Base-by-base conservation (phyloP, 2,797 vertebrate genomes). In the Oreochromis grahami region DNA sequence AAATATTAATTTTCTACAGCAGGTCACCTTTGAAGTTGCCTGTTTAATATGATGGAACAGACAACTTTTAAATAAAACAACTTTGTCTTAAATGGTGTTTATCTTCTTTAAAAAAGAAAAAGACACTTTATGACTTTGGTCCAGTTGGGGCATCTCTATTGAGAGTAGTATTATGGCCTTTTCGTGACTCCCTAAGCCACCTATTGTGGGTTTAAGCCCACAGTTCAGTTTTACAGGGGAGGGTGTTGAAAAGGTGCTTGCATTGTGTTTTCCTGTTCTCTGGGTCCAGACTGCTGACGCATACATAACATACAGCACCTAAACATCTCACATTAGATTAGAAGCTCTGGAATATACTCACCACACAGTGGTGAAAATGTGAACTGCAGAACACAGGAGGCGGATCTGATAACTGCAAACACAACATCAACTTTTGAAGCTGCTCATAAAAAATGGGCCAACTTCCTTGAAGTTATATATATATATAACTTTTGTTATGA, bases 201-300 rank as follows among this genome's bases (percentile, higher is more conserved):
- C 92, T 92, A 95, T 97, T 96, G 94, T 96, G 81, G 78, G 43
- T 84, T 85, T 94, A 94, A 95, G 90, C 92, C 92, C 84, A 63
- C 85, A 91, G 90, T 94, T 93, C 91, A 88, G 85, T 92, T 93
- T 87, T 84, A 91, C 85, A 81, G 86, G 83, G 89, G 80, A 79
- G 84, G 89, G 77, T 82, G 86, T 81, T 82, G 86, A 92, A 95
- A 97, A 96, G 91, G 83, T 93, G 95, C 95, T 95, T 94, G 95
- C 93, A 91, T 94, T 87, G 88, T 92, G 86, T 91, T 95, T 96
- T 94, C 82, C 87, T 90, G 85, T 87, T 41, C 86, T 83, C 90
- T 85, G 70, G 26, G 19, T 83, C 78, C 86, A 96, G 93, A 97
- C 95, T 95, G 96, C 96, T 96, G 96, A 97, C 94, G 79, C 84